Percentiles rank a stretch among this genome's conserved stretches.
Conservation (phyloP, 2,888 invertebrate genomes). For the Stomorhina lunata region DNA sequence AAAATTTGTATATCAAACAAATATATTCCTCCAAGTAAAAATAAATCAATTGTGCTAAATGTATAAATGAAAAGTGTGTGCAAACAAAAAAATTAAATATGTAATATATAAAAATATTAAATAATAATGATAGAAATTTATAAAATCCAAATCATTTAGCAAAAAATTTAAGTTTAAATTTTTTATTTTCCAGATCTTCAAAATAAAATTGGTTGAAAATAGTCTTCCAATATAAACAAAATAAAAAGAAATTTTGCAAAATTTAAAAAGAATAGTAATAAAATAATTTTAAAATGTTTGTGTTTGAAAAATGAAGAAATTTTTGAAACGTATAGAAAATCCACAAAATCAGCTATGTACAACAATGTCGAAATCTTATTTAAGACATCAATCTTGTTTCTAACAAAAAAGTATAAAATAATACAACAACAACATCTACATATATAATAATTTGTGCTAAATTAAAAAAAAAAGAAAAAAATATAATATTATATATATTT, state of each 20-base stretch:
- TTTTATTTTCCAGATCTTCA: slow-evolving; percentile 44
- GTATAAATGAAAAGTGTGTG: slow-evolving; percentile 38
- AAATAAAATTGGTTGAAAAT: slow-evolving; percentile 35
- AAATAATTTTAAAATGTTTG: slow-evolving; percentile 35
- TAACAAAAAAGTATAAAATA: slow-evolving; percentile 21
- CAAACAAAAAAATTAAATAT: slow-evolving; percentile 9
- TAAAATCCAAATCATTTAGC: neutral
- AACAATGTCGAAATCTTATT: slow-evolving; percentile 37
- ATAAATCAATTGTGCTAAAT: slow-evolving; percentile 20
- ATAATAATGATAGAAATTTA: neutral
- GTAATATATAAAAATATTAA: neutral
- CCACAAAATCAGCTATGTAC: slow-evolving; percentile 4
- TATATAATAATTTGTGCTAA: slow-evolving; percentile 8
- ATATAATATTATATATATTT: neutral
- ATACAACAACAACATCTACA: slow-evolving; percentile 23
- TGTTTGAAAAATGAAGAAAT: slow-evolving; percentile 19
- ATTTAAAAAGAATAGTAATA: neutral
- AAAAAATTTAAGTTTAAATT: neutral
- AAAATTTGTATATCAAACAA: neutral
- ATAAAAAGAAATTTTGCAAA: neutral
- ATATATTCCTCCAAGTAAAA: neutral
- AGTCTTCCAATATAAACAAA: slow-evolving; percentile 57
- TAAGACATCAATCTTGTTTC: slow-evolving; percentile 46
- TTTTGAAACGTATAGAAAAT: neutral
- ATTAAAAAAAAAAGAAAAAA: slow-evolving; percentile 10